Evolutionary conservation across 1,140 invertebrate genomes (phyloP), one percentile per base, ranked within the genome.

Genomic region (Bombus sibiricus): DNA sequence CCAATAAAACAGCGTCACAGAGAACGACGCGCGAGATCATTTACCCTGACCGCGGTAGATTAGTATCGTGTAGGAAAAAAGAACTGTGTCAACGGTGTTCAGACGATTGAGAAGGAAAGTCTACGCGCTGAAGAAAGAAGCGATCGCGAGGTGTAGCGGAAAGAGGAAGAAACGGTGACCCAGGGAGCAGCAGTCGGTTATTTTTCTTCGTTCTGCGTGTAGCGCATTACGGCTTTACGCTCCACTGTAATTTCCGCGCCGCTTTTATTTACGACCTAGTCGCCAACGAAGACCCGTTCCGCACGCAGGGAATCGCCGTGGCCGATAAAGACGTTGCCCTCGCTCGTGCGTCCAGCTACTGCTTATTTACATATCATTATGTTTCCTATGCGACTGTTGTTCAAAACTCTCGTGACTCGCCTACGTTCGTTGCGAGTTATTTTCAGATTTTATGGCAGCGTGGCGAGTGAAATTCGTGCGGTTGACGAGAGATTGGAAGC

Each of bases 291-390:
- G 75, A 73, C 85, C 71, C 66, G 53, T 69, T 68, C 57, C 43
- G 37, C 86, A 78, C 84, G 73, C 77, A 62, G 76, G 13, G 34
- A 86, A 69, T 71, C 77, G 41, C 62, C 43, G 22, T 77, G 9
- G 62, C 34, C 53, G 37, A 89, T 89, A 86, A 86, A 89, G 83
- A 89, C 88, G 78, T 89, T 86, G 80, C 37, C 80, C 37, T 32
- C 57, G 41, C 59, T n/a, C 37, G 18, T 3, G 12, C 72, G 68
- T 34, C 34, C 62, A 86, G 82, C 80, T 86, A 83, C 83, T 86
- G 80, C 87, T 82, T 86, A 86, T 88, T 89, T 86, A 81, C 83
- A 89, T 88, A 39, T 81, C 64, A 86, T 53, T 85, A 89, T 1
- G 25, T 28, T 10, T 15, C 39, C 9, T 6, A 41, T 12, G 69